Evolutionary conservation across 1,140 invertebrate genomes (phyloP).

Genomic region (Drosophila rhopaloa): DNA sequence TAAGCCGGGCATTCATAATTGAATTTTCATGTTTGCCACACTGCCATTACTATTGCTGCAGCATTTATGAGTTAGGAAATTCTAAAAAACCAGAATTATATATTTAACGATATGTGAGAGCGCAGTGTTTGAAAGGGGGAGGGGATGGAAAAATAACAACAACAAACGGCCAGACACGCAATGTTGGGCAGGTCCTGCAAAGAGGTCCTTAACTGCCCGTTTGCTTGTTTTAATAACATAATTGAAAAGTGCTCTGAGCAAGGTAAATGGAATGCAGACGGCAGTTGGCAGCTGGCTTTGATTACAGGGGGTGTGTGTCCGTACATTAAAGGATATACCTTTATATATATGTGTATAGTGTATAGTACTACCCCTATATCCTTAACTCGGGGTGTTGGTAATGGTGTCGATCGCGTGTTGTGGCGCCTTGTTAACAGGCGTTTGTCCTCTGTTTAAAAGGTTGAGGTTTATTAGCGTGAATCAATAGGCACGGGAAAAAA

Average conservation of each 20-base stretch:
- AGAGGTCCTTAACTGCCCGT: conserved; percentile 57
- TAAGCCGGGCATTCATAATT: conserved; percentile 74
- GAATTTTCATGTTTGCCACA: conserved; percentile 77
- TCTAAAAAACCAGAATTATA: conserved; percentile 46
- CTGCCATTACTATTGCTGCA: conserved; percentile 50
- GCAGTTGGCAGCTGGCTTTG: conserved; percentile 59
- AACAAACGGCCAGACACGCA: conserved; percentile 43
- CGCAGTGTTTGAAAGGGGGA: conserved; percentile 26
- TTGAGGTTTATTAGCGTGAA: conserved; percentile 68
- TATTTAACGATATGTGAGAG: conserved; percentile 40
- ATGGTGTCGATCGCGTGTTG: conserved; percentile 63
- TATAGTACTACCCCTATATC: conserved; percentile 20
- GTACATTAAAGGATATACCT: not conserved
- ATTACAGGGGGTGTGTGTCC: conserved; percentile 55
- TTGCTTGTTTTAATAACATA: conserved; percentile 81
- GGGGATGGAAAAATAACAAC: conserved; percentile 15
- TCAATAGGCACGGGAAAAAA: conserved; percentile 57
- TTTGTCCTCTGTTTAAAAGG: conserved; percentile 65
- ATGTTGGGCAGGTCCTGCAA: conserved; percentile 57
- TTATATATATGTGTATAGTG: not conserved
- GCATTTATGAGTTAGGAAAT: conserved; percentile 57
- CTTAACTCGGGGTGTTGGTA: conserved; percentile 24
- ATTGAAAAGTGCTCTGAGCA: conserved; percentile 76
- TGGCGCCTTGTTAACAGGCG: conserved; percentile 67
- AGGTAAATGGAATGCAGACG: conserved; percentile 64